phyloP scores from a whole-genome alignment of 2,797 vertebrate species.

The Ptychobarbus kaznakovi region DNA sequence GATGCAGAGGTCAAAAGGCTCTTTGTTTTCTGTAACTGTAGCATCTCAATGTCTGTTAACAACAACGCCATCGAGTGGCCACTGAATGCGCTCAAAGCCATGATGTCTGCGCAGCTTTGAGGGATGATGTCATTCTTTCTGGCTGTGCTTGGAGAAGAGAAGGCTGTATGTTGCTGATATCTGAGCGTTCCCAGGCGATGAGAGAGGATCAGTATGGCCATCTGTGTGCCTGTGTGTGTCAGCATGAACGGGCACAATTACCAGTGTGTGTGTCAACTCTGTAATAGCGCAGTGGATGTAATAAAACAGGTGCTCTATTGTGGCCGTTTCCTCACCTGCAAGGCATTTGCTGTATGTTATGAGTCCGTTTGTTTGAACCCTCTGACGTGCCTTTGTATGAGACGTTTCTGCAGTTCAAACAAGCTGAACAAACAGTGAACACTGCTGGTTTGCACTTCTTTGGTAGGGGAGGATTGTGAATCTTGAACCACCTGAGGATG shows the following conservation, averaged over 20 bases:
- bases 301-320: conserved; percentile 13
- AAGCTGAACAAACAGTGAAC: conserved; percentile 7
- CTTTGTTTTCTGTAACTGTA: conserved; percentile 59
- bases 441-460: not conserved
- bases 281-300: not conserved
- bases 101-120: not conserved
- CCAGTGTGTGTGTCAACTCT: conserved; percentile 7
- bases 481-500: conserved; percentile 8
- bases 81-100: conserved; percentile 25
- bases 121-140: conserved; percentile 56
- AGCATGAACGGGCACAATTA: conserved; percentile 19
- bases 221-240: conserved; percentile 51
- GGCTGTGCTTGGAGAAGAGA: conserved; percentile 15
- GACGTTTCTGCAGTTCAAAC: not conserved
- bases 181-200: conserved; percentile 28
- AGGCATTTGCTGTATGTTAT: conserved; percentile 2
- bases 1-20: conserved; percentile 62
- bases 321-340: not conserved
- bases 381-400: not conserved
- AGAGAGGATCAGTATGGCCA: conserved; percentile 44
- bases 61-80: conserved; percentile 71
- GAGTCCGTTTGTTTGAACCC: not conserved
- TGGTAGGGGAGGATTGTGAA: not conserved
- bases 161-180: conserved; percentile 38
- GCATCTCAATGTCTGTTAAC: conserved; percentile 26